Percentiles rank a stretch among this genome's conserved stretches.
Conservation (phyloP, 2,797 vertebrate species). For the Heteromormyrus szaboi region DNA sequence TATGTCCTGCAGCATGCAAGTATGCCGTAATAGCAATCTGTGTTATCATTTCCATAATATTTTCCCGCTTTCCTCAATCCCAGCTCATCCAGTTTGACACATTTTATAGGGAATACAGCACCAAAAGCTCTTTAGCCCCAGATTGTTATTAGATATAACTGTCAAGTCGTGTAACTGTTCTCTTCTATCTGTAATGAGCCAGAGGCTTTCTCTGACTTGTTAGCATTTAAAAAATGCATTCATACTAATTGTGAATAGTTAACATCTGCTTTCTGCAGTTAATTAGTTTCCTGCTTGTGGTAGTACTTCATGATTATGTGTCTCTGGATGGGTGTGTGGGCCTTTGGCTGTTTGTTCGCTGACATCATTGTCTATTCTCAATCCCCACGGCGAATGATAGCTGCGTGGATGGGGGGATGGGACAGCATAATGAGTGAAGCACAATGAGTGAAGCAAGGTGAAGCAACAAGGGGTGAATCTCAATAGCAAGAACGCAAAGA, state of each 20-base stretch:
- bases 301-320: neutral
- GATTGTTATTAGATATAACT: conserved; percentile 10
- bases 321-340: neutral
- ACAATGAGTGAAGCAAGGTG: neutral
- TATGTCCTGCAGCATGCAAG: neutral
- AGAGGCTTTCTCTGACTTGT: neutral
- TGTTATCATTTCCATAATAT: neutral
- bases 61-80: neutral
- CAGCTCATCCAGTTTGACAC: neutral
- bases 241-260: conserved; percentile 7
- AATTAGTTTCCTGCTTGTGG: conserved; percentile 13
- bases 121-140: neutral
- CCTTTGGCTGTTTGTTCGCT: neutral
- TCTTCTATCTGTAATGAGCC: neutral
- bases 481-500: neutral
- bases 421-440: neutral
- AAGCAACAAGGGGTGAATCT: neutral
- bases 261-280: conserved; percentile 17
- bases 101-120: neutral
- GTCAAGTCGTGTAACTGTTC: conserved; percentile 3
- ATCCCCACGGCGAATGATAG: neutral
- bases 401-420: neutral
- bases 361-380: neutral
- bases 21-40: neutral
- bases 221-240: conserved; percentile 1